Percentiles rank a stretch among this genome's conserved stretches.
Conservation (phyloP, 2,113 vertebrate genomes). For the Syngnathus typhle region DNA sequence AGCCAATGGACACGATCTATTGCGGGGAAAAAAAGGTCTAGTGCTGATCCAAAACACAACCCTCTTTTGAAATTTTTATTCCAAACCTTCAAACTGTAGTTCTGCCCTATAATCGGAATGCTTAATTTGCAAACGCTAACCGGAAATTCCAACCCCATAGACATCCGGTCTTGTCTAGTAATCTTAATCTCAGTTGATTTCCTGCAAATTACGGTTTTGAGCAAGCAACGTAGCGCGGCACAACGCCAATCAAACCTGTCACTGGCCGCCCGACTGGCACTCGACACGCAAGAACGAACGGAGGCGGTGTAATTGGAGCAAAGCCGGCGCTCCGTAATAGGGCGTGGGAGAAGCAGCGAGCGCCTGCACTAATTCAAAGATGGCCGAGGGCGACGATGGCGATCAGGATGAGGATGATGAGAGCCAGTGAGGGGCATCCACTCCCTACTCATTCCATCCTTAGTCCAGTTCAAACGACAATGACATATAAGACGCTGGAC, state of each 20-base stretch:
- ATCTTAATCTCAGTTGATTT: no score
- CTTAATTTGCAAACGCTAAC: no score
- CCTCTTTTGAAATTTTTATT: neutral
- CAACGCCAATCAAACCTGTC: no score
- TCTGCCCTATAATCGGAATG: no score
- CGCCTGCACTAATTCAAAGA: conserved; percentile 45
- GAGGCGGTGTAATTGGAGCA: conserved; percentile 42
- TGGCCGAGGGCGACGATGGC: conserved; percentile 1
- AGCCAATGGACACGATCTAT: neutral
- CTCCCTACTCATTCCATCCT: no score
- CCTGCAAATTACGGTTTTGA: no score
- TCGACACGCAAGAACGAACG: conserved; percentile 14
- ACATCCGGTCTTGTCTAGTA: no score
- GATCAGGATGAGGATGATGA: conserved; percentile 20
- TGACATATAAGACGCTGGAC: no score
- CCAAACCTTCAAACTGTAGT: neutral
- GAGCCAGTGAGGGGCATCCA: conserved; percentile 1
- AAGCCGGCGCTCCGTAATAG: conserved; percentile 19
- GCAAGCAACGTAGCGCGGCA: no score
- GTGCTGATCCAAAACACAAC: neutral
- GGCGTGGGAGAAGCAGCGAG: conserved; percentile 17
- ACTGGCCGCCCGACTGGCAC: conserved; percentile 39
- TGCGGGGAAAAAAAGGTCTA: neutral
- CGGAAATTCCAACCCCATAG: no score
- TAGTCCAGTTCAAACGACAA: no score